phyloP scores from a whole-genome alignment of 2,113 vertebrate species.

The Bombycilla garrulus region DNA sequence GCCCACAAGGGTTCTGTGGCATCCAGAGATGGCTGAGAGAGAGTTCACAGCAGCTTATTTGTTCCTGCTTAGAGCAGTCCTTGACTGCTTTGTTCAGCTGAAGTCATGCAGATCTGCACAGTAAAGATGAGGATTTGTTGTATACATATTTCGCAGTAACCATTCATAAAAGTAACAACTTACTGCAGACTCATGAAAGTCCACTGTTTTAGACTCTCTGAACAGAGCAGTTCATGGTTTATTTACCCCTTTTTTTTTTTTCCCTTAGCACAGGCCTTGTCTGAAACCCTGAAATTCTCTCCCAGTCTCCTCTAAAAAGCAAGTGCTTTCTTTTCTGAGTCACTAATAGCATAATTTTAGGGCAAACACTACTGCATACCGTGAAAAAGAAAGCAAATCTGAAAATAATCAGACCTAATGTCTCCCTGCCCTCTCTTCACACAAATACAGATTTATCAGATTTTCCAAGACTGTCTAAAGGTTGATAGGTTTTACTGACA shows the following conservation, averaged over 20 bases:
- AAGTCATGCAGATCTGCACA: constrained; percentile 15
- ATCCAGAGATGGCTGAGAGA: neutral
- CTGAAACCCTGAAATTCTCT: neutral
- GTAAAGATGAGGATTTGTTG: neutral
- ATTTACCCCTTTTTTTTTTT: neutral
- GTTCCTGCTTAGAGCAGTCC: neutral
- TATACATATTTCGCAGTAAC: neutral
- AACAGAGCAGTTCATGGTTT: neutral
- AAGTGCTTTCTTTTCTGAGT: neutral
- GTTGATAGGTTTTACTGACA: neutral
- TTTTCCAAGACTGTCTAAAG: neutral
- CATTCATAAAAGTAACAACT: neutral
- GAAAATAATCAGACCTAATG: neutral
- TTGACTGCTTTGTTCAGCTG: constrained; percentile 29
- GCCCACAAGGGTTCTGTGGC: neutral
- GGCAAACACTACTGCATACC: neutral
- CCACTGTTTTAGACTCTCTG: neutral
- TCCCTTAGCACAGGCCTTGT: neutral
- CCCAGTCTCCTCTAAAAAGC: neutral
- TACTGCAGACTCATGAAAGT: neutral
- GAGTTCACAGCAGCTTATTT: neutral
- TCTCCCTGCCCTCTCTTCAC: neutral
- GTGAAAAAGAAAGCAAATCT: neutral
- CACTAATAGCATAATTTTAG: neutral
- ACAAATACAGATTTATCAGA: neutral